Evolutionary conservation across 2,797 vertebrate genomes (phyloP), one percentile per base, ranked within the genome.

Genomic region (Anableps anableps): DNA sequence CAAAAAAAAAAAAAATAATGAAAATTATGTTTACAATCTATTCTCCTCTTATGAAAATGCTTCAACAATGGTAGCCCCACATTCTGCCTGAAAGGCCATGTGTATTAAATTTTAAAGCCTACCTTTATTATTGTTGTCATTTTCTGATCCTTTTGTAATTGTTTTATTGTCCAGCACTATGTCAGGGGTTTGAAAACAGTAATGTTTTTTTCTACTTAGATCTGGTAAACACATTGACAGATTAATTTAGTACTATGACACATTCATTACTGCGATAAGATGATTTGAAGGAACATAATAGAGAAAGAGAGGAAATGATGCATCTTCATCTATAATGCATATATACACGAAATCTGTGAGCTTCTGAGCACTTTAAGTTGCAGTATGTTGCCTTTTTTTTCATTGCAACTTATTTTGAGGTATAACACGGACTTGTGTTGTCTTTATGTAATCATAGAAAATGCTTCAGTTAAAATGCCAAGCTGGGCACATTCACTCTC

Each of bases 201-300:
- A 78, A 82, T 82, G 88, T 21, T 83, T 77, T 82, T 79, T 66
- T 85, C 90, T 86, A 86, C 83, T 86, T 87, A 79, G 74, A 88
- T 85, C 76, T 83, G 76, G 88, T 85, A 81, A 89, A 77, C 83
- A 85, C 76, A 76, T 66, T 90, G 88, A 92, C 91, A 90, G 79
- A 77, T 91, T 93, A 41, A 91, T 93, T 91, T 88, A 75, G 88
- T 55, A 81, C 6, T 45, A 75, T 86, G 89, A 90, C 89, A 85
- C 84, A 88, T 90, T 93, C 87, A 89, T 92, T 83, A 85, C 83
- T 80, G 85, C 19, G 76, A 62, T 79, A 79, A 92, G 90, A 91
- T 6, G 26, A 77, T 82, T 78, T 80, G 75, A 91, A 90, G 86
- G 85, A 77, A 88, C 91, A 88, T 89, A 87, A 87, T 81, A 81